Evolutionary conservation across 2,888 invertebrate species (phyloP), one percentile per base, ranked within the genome.

Genomic region (Bhutanitis thaidina): DNA sequence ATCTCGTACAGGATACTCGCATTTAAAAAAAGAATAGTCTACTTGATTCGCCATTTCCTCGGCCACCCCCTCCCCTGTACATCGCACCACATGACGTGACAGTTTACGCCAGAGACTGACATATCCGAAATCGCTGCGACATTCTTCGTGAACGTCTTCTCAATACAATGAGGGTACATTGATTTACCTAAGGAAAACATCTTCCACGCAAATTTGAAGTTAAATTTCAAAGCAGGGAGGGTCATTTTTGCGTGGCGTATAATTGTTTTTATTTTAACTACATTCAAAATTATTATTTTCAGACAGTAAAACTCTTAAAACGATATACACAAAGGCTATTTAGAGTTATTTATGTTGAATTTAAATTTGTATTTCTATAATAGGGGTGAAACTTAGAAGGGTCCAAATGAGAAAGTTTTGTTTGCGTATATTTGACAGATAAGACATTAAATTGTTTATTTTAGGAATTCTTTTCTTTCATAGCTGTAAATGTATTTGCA

Each of bases 51-150:
- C 66, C 49, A 0, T 25, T 66, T 67, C 64, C 35, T 5, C 69
- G 54, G 79, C 83, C 69, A 46, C 41, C 58, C 53, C 41, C 57
- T 61, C 67, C 71, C 74, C 64, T 56, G 63, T 60, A 64, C 65
- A 64, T 52, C 49, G 29, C 47, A 47, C 58, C 64, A 59, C 73
- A 70, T 75, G 76, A 73, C 77, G 76, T 80, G 82, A 80, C 80
- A 76, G 75, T 68, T 64, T 64, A 67, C 74, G 65, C 73, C 67
- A 77, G 66, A 75, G 77, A 81, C 79, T 83, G 83, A 80, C 86
- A 78, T 77, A 77, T 80, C 82, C 82, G 71, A 85, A 87, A 87
- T 86, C 86, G 77, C 75, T 69, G 79, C 76, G 85, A 86, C 86
- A 80, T 84, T 80, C 77, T 77, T 77, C 74, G 69, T 72, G 74